A percentile compares a stretch with the other conserved stretches of the same genome.
Evolutionary conservation across 1,140 invertebrate genomes (phyloP).

Genomic region (Arion vulgaris): DNA sequence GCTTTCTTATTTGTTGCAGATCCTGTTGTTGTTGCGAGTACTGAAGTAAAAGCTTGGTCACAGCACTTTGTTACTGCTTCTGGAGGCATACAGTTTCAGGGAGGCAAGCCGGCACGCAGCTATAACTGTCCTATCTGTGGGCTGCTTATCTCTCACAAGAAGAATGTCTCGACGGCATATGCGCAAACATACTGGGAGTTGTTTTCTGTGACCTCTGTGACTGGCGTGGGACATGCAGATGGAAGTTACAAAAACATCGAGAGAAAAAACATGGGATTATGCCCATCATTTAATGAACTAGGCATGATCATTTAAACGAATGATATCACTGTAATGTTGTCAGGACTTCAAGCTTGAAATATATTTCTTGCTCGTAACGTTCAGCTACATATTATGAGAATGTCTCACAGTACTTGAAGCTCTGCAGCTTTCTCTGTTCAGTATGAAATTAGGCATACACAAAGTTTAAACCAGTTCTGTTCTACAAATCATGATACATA

Average conservation of each 20-base stretch:
- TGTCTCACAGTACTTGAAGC: too few species aligned
- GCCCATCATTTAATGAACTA: neutral
- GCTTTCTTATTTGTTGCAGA: constrained; percentile 42
- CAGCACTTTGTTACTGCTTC: constrained; percentile 35
- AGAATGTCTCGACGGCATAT: constrained; percentile 39
- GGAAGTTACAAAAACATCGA: constrained; percentile 36
- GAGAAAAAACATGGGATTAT: constrained; percentile 36
- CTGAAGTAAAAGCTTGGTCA: constrained; percentile 29
- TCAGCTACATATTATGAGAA: neutral
- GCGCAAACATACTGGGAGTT: constrained; percentile 41
- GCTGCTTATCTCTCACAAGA: constrained; percentile 31
- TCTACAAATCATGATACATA: too few species aligned
- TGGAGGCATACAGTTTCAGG: constrained; percentile 17
- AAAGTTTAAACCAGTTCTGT: too few species aligned
- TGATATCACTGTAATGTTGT: neutral
- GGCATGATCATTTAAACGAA: neutral
- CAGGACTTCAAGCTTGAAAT: neutral
- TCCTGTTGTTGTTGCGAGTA: constrained; percentile 14
- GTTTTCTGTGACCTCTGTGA: constrained; percentile 43
- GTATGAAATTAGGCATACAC: too few species aligned
- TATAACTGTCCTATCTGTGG: constrained; percentile 36
- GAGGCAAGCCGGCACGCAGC: constrained; percentile 9
- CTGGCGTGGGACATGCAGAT: constrained; percentile 32
- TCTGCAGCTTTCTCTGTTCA: too few species aligned
- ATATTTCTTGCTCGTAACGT: neutral